Percentiles rank a stretch among this genome's conserved stretches.
These are phyloP conservation scores for Gracilinanus agilis DNA, from an alignment of 2,113 vertebrate species.

Conservation along the genomic window DNA sequence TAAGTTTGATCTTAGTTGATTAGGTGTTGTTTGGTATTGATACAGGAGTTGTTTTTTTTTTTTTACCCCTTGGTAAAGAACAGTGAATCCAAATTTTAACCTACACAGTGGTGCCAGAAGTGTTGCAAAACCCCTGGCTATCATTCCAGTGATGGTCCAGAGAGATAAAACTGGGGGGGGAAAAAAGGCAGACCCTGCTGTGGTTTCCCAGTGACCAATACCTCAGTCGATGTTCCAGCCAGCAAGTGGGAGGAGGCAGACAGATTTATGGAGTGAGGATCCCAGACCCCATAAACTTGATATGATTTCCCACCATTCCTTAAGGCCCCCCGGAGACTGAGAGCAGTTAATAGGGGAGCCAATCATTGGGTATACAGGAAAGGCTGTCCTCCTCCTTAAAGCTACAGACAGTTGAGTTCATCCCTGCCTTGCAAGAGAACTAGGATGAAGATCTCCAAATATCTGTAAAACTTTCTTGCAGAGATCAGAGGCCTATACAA, in stretches of 20 bases:
- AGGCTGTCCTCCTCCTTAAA: not conserved
- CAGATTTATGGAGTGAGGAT: not conserved
- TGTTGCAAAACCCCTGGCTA: not conserved
- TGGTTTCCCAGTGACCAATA: not conserved
- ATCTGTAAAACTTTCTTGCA: not conserved
- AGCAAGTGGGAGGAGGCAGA: not conserved
- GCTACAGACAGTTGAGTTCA: not conserved
- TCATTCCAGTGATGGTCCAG: not conserved
- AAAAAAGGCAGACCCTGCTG: not conserved
- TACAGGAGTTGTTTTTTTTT: not conserved
- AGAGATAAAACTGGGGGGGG: not conserved
- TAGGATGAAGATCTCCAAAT: not conserved
- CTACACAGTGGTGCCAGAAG: not conserved
- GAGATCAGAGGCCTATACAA: not conserved
- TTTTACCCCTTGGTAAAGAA: not conserved
- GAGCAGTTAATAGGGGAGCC: not conserved
- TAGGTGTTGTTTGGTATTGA: not conserved
- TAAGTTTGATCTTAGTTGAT: not conserved
- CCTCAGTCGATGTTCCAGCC: not conserved
- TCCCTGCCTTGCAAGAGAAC: not conserved
- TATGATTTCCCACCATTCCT: not conserved
- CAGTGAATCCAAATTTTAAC: not conserved
- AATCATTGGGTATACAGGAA: not conserved
- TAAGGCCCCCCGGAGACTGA: not conserved
- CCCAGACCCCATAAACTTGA: not conserved